A percentile compares a stretch with the other conserved stretches of the same genome.
These are phyloP conservation scores for Adela reaumurella DNA, from an alignment of 2,888 invertebrate genomes.

Conservation along the genomic window DNA sequence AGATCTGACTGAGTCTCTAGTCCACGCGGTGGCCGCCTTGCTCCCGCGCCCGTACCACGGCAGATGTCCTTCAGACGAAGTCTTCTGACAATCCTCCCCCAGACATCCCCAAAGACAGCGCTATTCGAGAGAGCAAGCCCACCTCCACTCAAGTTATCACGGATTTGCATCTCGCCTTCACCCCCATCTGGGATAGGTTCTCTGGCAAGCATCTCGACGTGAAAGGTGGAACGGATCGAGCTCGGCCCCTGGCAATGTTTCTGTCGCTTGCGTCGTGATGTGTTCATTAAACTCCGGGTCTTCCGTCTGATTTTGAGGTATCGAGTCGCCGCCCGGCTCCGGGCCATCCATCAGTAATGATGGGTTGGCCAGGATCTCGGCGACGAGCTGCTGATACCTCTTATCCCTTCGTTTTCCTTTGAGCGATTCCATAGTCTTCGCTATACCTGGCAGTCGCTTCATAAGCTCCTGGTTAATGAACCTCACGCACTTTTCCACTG, in stretches of 20 bases:
- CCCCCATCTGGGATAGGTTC: neutral
- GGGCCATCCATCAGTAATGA: too few species aligned
- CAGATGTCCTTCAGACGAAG: neutral
- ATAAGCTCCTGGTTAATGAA: neutral
- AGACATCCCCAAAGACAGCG: neutral
- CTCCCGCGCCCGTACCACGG: neutral
- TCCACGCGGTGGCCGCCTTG: neutral
- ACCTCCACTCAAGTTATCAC: neutral
- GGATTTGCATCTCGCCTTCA: neutral
- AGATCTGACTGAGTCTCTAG: neutral
- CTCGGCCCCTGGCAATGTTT: neutral
- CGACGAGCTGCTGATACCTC: conserved; percentile 8
- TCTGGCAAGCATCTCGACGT: neutral
- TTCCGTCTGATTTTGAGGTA: too few species aligned
- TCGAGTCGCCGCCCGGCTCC: too few species aligned
- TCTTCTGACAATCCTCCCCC: neutral
- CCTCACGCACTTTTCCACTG: neutral
- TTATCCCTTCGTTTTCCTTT: conserved; percentile 9
- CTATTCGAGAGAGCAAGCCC: neutral
- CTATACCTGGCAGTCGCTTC: conserved; percentile 3
- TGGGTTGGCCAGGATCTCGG: neutral
- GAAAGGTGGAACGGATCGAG: neutral
- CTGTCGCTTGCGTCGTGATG: too few species aligned
- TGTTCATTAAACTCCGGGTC: too few species aligned
- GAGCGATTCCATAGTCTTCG: conserved; percentile 9